Evolutionary conservation across 2,113 vertebrate genomes (phyloP).

Genomic region (Ophiodon elongatus): DNA sequence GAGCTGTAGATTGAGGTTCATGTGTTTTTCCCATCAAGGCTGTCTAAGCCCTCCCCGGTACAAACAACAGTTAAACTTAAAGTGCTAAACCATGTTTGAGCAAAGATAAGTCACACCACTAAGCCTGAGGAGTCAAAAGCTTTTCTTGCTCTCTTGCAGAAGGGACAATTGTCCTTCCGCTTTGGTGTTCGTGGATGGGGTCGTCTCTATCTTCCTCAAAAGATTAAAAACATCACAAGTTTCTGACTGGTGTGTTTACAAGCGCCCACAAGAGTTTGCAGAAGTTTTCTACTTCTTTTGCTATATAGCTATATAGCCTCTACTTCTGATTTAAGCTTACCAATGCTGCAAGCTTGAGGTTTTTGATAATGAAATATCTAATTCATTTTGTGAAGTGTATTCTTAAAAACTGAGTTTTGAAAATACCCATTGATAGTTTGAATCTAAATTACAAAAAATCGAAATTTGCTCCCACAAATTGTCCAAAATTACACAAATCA

Average conservation of each 20-base stretch:
- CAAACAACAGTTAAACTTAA: constrained; percentile 48
- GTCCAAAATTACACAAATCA: neutral
- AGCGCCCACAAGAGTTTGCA: neutral
- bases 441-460: neutral
- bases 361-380: neutral
- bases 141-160: constrained; percentile 27
- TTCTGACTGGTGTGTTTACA: neutral
- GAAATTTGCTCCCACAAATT: neutral
- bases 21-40: constrained; percentile 1
- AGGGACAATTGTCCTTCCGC: constrained; percentile 47
- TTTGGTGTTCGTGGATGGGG: constrained; percentile 21
- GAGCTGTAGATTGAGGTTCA: constrained; percentile 1
- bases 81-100: constrained; percentile 65
- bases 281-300: neutral
- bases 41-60: constrained; percentile 20
- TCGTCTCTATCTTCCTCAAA: neutral
- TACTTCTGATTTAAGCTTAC: neutral
- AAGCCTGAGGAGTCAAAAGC: constrained; percentile 42
- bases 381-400: neutral
- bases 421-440: neutral
- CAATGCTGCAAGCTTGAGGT: neutral
- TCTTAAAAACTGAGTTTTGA: neutral
- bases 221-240: constrained; percentile 27
- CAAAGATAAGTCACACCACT: constrained; percentile 35
- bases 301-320: neutral